Base-by-base conservation (phyloP, 2,113 vertebrate species). In the Monarcha castaneiventris region DNA sequence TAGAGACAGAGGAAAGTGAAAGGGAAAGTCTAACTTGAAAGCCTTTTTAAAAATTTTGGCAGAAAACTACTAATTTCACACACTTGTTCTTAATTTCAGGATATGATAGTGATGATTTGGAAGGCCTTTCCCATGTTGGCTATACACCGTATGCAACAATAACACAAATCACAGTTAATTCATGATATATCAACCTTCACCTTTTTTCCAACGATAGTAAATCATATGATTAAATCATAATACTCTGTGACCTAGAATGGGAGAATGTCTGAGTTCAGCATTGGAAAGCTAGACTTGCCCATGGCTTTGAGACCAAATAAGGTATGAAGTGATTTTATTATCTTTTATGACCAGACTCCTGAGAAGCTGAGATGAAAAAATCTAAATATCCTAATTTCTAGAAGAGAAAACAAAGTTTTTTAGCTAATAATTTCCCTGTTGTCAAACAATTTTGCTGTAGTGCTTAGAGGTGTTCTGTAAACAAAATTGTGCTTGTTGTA, bases 171-270 rank as follows among this genome's bases (percentile, higher is more conserved):
- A 33, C 7, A 35, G 35, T 90, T 91, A 1, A 4, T 81, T 48
- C 51, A 7, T 15, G 3, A 4, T 22, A 44, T 80, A 26, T 56
- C 76, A 93, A 73, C 44, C n/a, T 71, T 69, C 9, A 51, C 3
- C 2, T 55, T 68, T 74, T 68, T 76, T 73, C 2, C 0, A 54
- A 13, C 0, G 1, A 25, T 41, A 11, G n/a, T 55, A 75, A 25
- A 75, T 51, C 27, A 43, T 52, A 32, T 17, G 17, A 17, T 72
- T 74, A n/a, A 10, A 49, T 44, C 37, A n/a, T 44, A 41, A 43
- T 32, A 29, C 63, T 85, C 43, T 63, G 13, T 79, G n/a, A 46
- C 13, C 13, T 51, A 54, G 48, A 79, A 75, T 35, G 15, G 0
- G 4, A 58, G 8, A 37, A 37, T 32, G 29, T 64, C 33, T 35